Percentiles rank a stretch among this genome's conserved stretches.
phyloP scores from a whole-genome alignment of 1,140 invertebrate species.

The Atta colombica region DNA sequence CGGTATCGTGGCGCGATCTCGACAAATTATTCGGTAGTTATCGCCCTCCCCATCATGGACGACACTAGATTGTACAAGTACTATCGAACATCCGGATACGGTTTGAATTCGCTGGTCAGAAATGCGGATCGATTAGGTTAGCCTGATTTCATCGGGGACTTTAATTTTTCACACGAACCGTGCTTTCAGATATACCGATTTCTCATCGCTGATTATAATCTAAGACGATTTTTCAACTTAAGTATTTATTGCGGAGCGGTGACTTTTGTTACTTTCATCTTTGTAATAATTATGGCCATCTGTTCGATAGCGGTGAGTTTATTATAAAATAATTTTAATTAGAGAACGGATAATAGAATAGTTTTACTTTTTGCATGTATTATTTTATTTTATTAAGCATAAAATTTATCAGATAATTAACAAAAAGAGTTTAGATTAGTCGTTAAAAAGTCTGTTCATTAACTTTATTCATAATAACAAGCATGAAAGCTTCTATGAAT shows the following conservation, averaged over 20 bases:
- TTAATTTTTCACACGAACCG: constrained; percentile 6
- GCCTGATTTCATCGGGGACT: too few relatives aligned
- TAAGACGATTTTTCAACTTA: constrained; percentile 73
- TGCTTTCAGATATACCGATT: constrained; percentile 77
- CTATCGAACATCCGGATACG: constrained; percentile 66
- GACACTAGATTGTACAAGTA: constrained; percentile 70
- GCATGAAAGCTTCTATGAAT: constrained; percentile 11
- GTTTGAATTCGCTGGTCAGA: constrained; percentile 71
- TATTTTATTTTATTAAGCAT: not conserved
- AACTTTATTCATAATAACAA: constrained; percentile 8
- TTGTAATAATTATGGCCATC: constrained; percentile 67
- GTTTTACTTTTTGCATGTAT: not conserved
- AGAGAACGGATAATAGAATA: not conserved
- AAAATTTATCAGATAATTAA: not conserved
- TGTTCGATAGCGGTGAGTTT: constrained; percentile 77
- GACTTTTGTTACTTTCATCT: constrained; percentile 73
- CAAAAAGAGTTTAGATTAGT: not conserved
- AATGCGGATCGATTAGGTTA: constrained; percentile 32
- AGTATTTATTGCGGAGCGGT: constrained; percentile 74
- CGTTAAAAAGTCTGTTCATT: constrained; percentile 33
- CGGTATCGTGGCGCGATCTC: constrained; percentile 47
- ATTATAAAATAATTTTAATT: not conserved
- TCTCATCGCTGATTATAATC: constrained; percentile 74
- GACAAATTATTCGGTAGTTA: constrained; percentile 66
- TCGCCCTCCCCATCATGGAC: constrained; percentile 71